A percentile compares a stretch with the other conserved stretches of the same genome.
These are phyloP conservation scores for Norana najaformis DNA, from an alignment of 2,888 invertebrate species.

Conservation along the genomic window DNA sequence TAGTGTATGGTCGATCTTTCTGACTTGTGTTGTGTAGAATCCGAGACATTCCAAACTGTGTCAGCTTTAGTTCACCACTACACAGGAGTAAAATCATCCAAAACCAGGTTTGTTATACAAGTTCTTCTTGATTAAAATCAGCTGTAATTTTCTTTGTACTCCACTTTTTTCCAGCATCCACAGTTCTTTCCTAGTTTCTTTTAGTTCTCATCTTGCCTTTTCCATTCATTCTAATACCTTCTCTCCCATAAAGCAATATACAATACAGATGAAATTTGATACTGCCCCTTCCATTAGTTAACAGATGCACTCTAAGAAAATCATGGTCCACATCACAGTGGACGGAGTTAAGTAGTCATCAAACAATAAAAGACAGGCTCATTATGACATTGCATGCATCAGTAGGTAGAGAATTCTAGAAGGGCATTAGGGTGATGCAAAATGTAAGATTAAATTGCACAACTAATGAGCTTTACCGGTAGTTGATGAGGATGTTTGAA, in stretches of 20 bases:
- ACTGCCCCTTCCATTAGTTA: neutral
- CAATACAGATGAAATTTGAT: no score
- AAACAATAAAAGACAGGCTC: neutral
- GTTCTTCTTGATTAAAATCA: neutral
- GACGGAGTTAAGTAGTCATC: neutral
- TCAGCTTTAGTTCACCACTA: conserved; percentile 15
- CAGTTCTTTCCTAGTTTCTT: neutral
- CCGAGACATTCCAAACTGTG: conserved; percentile 17
- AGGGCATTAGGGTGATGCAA: neutral
- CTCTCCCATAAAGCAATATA: no score
- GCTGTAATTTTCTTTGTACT: neutral
- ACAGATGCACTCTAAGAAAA: neutral
- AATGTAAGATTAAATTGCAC: neutral
- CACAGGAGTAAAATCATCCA: neutral
- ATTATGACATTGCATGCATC: neutral
- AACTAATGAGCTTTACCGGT: neutral
- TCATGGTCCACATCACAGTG: neutral
- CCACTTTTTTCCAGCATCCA: neutral
- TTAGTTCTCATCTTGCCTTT: neutral
- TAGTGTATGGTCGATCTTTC: neutral
- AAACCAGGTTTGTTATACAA: neutral
- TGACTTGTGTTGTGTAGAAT: neutral
- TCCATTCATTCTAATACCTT: neutral
- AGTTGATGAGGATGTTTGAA: conserved; percentile 19
- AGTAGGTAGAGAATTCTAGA: neutral